phyloP scores from a whole-genome alignment of 2,797 vertebrate species.

The Typhlichthys eigenmanni region DNA sequence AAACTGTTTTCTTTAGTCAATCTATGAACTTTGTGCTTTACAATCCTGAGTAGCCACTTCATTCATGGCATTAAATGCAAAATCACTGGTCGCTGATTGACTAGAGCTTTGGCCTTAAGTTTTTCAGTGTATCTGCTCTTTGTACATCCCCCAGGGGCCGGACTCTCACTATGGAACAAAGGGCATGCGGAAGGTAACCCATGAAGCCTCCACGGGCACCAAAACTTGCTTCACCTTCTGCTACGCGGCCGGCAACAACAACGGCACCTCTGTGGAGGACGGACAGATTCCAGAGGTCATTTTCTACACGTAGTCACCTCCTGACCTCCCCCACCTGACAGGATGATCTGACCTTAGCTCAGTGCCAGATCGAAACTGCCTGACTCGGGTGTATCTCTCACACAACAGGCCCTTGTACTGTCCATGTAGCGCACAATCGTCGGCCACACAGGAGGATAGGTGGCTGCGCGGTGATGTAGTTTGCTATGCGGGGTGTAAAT shows the following conservation, averaged over 20 bases:
- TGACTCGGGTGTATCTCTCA: conserved; percentile 48
- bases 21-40: too few species aligned
- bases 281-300: conserved; percentile 99
- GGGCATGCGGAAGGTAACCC: conserved; percentile 92
- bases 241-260: conserved; percentile 96
- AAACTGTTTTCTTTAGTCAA: too few species aligned
- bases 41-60: too few species aligned
- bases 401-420: conserved; percentile 47
- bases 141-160: conserved; percentile 80
- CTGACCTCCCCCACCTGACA: conserved; percentile 42
- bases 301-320: conserved; percentile 89
- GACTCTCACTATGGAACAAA: conserved; percentile 98
- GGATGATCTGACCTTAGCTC: conserved; percentile 60
- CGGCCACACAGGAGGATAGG: conserved; percentile 41
- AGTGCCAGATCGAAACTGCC: conserved; percentile 53
- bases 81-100: too few species aligned
- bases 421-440: conserved; percentile 56
- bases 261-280: conserved; percentile 97
- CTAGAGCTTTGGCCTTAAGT: background rate
- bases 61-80: too few species aligned
- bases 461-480: conserved; percentile 38
- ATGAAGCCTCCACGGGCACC: conserved; percentile 90
- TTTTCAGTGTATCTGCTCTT: background rate
- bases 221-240: conserved; percentile 97
- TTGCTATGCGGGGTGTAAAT: conserved; percentile 51